Evolutionary conservation across 2,113 vertebrate species (phyloP).

Genomic region (Pollachius pollachius): DNA sequence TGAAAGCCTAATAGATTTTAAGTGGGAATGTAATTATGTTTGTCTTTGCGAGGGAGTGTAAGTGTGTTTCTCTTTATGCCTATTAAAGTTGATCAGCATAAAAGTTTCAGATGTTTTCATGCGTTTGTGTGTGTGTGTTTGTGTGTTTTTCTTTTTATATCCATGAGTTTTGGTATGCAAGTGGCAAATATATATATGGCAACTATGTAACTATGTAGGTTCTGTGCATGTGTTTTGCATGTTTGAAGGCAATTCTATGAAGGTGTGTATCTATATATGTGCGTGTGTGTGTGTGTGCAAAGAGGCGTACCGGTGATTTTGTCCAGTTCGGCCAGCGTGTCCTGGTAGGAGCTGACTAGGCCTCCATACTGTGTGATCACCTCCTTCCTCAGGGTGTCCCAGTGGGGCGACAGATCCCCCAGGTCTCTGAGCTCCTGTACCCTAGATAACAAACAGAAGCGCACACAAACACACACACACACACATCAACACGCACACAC

Average conservation of each 20-base stretch:
- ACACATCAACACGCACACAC: constrained; percentile 21
- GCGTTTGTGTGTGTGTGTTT: not conserved
- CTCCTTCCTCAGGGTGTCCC: constrained; percentile 93
- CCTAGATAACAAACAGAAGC: constrained; percentile 65
- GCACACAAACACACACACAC: constrained; percentile 27
- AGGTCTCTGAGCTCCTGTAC: constrained; percentile 91
- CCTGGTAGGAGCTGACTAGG: constrained; percentile 87
- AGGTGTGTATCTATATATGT: not conserved
- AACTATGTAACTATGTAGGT: too few species aligned
- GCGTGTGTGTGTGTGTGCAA: not conserved
- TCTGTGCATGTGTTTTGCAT: not conserved
- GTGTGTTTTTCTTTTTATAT: too few species aligned
- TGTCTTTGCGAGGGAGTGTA: not conserved
- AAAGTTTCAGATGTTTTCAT: too few species aligned
- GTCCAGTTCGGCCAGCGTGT: constrained; percentile 87
- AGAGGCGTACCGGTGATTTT: constrained; percentile 83
- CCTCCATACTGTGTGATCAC: constrained; percentile 90
- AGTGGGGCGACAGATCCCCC: constrained; percentile 95
- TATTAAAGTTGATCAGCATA: too few species aligned
- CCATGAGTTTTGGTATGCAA: too few species aligned
- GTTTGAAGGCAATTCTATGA: not conserved
- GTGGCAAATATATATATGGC: too few species aligned
- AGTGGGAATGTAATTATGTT: too few species aligned
- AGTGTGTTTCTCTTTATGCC: too few species aligned
- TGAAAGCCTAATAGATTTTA: too few species aligned